Evolutionary conservation across 2,797 vertebrate genomes (phyloP).

Genomic region (Clarias laeviceps): DNA sequence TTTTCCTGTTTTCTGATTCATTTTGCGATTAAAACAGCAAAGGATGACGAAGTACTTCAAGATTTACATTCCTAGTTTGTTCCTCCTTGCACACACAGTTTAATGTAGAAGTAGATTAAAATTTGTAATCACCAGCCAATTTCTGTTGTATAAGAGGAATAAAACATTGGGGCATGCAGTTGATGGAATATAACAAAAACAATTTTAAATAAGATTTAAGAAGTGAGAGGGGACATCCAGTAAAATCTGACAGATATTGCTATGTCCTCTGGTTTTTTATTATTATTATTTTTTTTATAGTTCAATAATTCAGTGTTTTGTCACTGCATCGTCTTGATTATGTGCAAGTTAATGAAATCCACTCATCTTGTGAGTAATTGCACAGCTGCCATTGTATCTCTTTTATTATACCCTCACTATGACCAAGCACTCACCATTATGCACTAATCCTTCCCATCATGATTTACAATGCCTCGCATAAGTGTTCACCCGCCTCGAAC

Average conservation of each 20-base stretch:
- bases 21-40: background rate
- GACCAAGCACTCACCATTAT: background rate
- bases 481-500: background rate
- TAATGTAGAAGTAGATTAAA: background rate
- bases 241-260: background rate
- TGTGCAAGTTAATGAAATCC: conserved; percentile 18
- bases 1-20: background rate
- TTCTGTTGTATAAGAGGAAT: background rate
- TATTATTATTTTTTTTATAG: conserved; percentile 15
- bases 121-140: background rate
- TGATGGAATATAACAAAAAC: no score
- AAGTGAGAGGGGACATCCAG: background rate
- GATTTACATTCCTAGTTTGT: background rate
- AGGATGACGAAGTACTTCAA: background rate
- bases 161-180: background rate
- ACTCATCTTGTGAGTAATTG: background rate
- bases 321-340: background rate
- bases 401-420: background rate
- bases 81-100: no score
- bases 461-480: background rate
- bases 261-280: background rate
- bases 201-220: background rate
- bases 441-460: background rate
- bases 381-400: conserved; percentile 1
- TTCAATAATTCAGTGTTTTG: conserved; percentile 20